Evolutionary conservation across 2,888 invertebrate species (phyloP), one percentile per base, ranked within the genome.

Genomic region (Tachina fera): DNA sequence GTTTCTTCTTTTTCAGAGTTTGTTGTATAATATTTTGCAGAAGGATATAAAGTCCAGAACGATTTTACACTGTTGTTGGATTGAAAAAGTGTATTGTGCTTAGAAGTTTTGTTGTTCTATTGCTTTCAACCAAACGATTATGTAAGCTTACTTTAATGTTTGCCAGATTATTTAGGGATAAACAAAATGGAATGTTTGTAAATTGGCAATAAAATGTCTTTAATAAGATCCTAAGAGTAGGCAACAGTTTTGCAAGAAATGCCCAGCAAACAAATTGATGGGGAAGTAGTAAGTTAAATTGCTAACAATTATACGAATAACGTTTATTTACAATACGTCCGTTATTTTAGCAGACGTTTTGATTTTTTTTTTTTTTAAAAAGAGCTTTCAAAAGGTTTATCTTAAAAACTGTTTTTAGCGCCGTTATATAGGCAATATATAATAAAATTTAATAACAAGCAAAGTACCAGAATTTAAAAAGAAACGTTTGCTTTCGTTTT

Each of bases 81-180:
- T n/a, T 14, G 9, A 63, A 45, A 31, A 13, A 22, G 47, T n/a
- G n/a, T 11, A 16, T 19, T 58, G 65, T 61, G 63, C 61, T 63
- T 61, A 76, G 61, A 61, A 70, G 61, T 76, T 70, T 43, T n/a
- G 16, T 43, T 45, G 31, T 63, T 41, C n/a, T 70, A 47, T 56
- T 70, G 56, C 22, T 56, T 63, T 72, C 49, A 41, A n/a, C 1
- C n/a, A 49, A 77, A 71, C 39, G 51, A 68, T 63, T 70, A 39
- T 22, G 47, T 16, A 76, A 43, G 76, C 82, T 82, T 82, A 82
- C 49, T 53, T 31, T 70, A 71, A 82, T 82, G 70, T 56, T 58
- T 65, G 49, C 22, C 22, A 49, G 76, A 76, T 71, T 76, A 76
- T 76, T 63, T 53, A 13, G 41, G 45, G 63, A 63, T 65, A 45